phyloP scores from a whole-genome alignment of 2,888 invertebrate species.

The Argyra leucocephala region DNA sequence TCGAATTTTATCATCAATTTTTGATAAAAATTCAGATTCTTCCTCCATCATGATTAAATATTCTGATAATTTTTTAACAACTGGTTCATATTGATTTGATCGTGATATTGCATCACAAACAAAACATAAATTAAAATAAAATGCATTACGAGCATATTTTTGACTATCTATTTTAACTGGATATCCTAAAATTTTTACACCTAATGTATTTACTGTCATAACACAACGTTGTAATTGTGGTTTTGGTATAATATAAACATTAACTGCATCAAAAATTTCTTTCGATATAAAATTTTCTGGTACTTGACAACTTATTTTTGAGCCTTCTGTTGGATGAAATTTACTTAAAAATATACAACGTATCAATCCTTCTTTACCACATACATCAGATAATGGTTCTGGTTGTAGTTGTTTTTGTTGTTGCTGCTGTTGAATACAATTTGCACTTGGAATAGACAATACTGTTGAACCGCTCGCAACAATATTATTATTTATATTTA shows the following conservation, averaged over 20 bases:
- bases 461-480: not conserved
- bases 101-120: conserved; percentile 84
- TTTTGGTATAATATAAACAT: conserved; percentile 91
- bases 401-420: not conserved
- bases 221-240: conserved; percentile 80
- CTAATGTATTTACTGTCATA: conserved; percentile 71
- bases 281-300: conserved; percentile 86
- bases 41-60: conserved; percentile 83
- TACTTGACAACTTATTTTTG: conserved; percentile 78
- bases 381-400: conserved; percentile 41
- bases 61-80: conserved; percentile 86
- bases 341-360: conserved; percentile 73
- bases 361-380: conserved; percentile 64
- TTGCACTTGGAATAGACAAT: not conserved
- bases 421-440: conserved; percentile 1
- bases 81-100: conserved; percentile 86
- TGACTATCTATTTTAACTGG: conserved; percentile 77
- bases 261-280: conserved; percentile 86
- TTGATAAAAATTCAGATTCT: conserved; percentile 75
- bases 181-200: conserved; percentile 84
- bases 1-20: conserved; percentile 54
- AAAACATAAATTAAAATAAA: conserved; percentile 90
- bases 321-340: conserved; percentile 68
- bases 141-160: conserved; percentile 86
- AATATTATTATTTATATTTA: not conserved